Conservation (phyloP, 2,797 vertebrate genomes). For the Centroberyx gerrardi region DNA sequence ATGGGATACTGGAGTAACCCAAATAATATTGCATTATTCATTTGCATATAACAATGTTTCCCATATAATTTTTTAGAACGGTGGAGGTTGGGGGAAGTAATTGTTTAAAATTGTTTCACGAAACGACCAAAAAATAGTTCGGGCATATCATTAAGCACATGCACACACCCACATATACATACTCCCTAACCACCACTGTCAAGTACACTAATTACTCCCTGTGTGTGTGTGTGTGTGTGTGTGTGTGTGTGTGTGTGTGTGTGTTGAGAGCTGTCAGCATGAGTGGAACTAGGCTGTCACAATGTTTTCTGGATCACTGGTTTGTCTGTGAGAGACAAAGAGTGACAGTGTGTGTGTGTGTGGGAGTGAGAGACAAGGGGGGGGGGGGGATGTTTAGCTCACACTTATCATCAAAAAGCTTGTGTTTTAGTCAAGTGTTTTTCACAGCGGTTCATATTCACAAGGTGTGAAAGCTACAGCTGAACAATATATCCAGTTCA, state of each 20-base stretch:
- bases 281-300: slow-evolving; percentile 58
- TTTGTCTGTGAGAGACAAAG: slow-evolving; percentile 59
- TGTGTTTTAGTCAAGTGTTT: slow-evolving; percentile 54
- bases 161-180: slow-evolving; percentile 15
- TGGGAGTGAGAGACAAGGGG: slow-evolving; percentile 19
- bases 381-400: slow-evolving; percentile 56
- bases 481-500: background rate
- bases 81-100: no score
- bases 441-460: slow-evolving; percentile 24
- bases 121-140: no score
- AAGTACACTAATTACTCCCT: slow-evolving; percentile 35
- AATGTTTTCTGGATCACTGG: slow-evolving; percentile 71
- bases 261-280: slow-evolving; percentile 28
- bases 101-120: no score
- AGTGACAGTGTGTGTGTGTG: slow-evolving; percentile 47
- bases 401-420: slow-evolving; percentile 50
- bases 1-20: no score
- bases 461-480: slow-evolving; percentile 12
- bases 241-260: slow-evolving; percentile 16
- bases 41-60: no score
- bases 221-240: slow-evolving; percentile 7
- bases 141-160: background rate
- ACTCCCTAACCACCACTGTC: slow-evolving; percentile 32
- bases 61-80: no score
- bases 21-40: no score